A percentile compares a stretch with the other conserved stretches of the same genome.
Evolutionary conservation across 2,113 vertebrate genomes (phyloP).

Genomic region (Hemiprocne comata): DNA sequence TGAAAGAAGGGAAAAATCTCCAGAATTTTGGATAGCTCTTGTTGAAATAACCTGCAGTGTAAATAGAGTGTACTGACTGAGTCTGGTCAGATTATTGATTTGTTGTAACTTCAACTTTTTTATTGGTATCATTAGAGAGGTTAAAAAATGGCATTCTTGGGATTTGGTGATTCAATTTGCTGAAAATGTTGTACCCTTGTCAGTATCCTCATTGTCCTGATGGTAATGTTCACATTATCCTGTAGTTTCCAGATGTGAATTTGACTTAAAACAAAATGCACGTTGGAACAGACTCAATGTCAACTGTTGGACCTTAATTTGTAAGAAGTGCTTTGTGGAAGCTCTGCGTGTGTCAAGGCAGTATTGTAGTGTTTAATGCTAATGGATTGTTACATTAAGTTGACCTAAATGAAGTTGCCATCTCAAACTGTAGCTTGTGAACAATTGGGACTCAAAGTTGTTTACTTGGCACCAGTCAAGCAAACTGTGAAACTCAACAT

Average conservation of each 20-base stretch:
- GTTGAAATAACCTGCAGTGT: not conserved
- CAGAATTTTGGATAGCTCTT: not conserved
- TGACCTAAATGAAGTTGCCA: not conserved
- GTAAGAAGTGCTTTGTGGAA: not conserved
- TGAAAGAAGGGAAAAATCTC: not conserved
- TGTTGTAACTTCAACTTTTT: not conserved
- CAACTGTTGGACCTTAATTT: not conserved
- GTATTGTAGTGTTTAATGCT: not conserved
- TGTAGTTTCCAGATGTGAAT: not conserved
- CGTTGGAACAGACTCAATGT: accelerated
- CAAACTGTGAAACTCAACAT: not conserved
- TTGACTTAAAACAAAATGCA: not conserved
- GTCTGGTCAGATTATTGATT: not conserved
- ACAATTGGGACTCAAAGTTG: not conserved
- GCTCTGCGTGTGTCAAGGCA: not conserved
- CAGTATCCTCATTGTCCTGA: not conserved
- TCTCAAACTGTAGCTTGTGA: not conserved
- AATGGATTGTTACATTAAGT: not conserved
- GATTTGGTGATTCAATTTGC: not conserved
- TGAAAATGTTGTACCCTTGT: not conserved
- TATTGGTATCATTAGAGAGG: not conserved
- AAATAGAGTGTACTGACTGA: not conserved
- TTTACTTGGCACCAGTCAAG: not conserved
- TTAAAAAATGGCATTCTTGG: not conserved
- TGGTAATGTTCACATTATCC: not conserved